These are phyloP conservation scores for Sinotaia quadrata DNA, from an alignment of 2,888 invertebrate species.

Conservation along the genomic window DNA sequence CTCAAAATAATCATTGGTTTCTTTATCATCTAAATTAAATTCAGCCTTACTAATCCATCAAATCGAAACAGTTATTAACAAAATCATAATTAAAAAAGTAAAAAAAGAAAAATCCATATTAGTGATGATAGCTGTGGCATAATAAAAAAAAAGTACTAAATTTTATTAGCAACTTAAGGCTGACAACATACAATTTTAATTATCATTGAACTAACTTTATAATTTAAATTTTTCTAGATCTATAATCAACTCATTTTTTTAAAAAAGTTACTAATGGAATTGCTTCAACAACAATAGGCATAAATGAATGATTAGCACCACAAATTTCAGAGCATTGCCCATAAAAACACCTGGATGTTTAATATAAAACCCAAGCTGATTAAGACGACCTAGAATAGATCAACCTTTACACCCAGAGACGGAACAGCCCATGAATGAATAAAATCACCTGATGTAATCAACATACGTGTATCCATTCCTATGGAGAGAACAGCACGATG, in stretches of 20 bases:
- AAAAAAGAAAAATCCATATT: not conserved
- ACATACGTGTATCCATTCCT: conserved; percentile 59
- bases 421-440: conserved; percentile 73
- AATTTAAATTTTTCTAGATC: not conserved
- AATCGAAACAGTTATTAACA: not conserved
- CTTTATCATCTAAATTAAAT: not conserved
- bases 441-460: conserved; percentile 71
- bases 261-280: not conserved
- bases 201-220: not conserved
- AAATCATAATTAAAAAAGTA: not conserved
- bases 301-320: not conserved
- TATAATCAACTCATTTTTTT: not conserved
- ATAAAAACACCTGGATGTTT: not conserved
- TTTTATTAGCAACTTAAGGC: not conserved
- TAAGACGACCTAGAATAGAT: conserved; percentile 73
- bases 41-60: not conserved
- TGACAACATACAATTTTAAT: not conserved
- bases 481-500: conserved; percentile 65
- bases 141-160: not conserved
- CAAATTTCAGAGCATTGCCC: not conserved
- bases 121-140: not conserved
- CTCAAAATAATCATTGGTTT: not conserved
- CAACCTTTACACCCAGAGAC: conserved; percentile 70
- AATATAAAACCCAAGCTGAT: conserved; percentile 65
- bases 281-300: not conserved